A percentile compares a stretch with the other conserved stretches of the same genome.
phyloP scores from a whole-genome alignment of 2,797 vertebrate genomes.

The Pelodytes ibericus region DNA sequence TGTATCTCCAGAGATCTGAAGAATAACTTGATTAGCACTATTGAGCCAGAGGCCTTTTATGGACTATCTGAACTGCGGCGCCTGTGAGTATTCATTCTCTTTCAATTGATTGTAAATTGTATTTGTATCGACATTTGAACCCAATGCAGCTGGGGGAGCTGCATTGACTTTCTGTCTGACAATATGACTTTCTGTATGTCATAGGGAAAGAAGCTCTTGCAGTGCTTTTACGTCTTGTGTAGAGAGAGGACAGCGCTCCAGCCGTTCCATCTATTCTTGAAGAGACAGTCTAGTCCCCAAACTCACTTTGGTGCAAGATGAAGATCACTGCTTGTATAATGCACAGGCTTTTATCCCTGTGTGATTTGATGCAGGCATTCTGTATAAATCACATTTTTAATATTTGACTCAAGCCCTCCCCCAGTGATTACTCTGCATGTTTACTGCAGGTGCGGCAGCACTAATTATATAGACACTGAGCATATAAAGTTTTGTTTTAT shows the following conservation, averaged over 20 bases:
- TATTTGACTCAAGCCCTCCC: too few relatives aligned
- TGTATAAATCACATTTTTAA: too few relatives aligned
- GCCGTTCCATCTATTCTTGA: neutral
- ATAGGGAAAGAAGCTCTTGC: slow-evolving; percentile 6
- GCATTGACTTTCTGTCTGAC: slow-evolving; percentile 40
- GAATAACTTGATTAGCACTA: slow-evolving; percentile 93
- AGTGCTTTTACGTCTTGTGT: slow-evolving; percentile 1
- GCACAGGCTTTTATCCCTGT: too few relatives aligned
- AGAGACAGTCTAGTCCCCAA: too few relatives aligned
- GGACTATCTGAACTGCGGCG: slow-evolving; percentile 85
- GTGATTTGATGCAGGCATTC: too few relatives aligned
- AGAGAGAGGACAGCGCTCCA: neutral
- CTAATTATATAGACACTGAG: too few relatives aligned
- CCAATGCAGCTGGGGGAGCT: slow-evolving; percentile 23
- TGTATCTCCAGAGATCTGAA: slow-evolving; percentile 83
- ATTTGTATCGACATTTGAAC: slow-evolving; percentile 48
- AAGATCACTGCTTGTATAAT: too few relatives aligned
- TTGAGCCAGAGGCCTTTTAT: slow-evolving; percentile 88
- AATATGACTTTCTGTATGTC: slow-evolving; percentile 34
- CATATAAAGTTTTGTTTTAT: too few relatives aligned
- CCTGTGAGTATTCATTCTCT: slow-evolving; percentile 81
- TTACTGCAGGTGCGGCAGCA: too few relatives aligned
- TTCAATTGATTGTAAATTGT: slow-evolving; percentile 53
- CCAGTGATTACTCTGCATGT: too few relatives aligned
- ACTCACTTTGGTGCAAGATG: too few relatives aligned